phyloP scores from a whole-genome alignment of 2,797 vertebrate species.

The Xiphorhynchus erythropygius region DNA sequence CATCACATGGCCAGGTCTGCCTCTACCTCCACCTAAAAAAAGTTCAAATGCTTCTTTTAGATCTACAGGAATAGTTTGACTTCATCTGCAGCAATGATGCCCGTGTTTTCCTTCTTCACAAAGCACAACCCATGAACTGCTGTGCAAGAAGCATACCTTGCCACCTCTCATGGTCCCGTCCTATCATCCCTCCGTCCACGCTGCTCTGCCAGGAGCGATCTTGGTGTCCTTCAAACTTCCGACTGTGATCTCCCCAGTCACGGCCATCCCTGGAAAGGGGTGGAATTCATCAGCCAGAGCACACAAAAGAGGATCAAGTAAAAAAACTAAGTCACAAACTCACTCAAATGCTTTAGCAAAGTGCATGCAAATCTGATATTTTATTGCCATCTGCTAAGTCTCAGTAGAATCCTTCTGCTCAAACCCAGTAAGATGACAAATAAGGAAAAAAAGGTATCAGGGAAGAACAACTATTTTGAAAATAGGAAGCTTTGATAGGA shows the following conservation, averaged over 20 bases:
- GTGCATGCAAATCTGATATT: background rate
- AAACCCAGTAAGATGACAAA: background rate
- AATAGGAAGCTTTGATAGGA: background rate
- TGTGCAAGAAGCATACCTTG: constrained; percentile 55
- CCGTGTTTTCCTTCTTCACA: background rate
- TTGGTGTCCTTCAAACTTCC: constrained; percentile 88
- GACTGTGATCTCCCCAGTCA: constrained; percentile 88
- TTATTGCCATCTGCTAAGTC: background rate
- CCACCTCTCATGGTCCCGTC: constrained; percentile 74
- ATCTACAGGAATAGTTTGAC: background rate
- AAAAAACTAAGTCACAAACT: background rate
- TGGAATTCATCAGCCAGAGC: background rate
- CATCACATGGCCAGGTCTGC: constrained; percentile 87
- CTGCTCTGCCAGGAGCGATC: constrained; percentile 74
- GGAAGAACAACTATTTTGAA: background rate
- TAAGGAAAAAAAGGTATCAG: background rate
- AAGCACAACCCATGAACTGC: background rate
- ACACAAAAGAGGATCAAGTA: background rate
- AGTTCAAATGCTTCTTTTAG: background rate
- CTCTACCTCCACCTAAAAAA: constrained; percentile 82
- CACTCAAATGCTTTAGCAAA: background rate
- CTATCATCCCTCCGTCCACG: constrained; percentile 54
- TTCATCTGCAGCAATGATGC: background rate
- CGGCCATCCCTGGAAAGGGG: constrained; percentile 81
- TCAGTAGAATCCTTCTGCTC: background rate